Conservation (phyloP, 2,888 invertebrate species). For the Neoascia interrupta region DNA sequence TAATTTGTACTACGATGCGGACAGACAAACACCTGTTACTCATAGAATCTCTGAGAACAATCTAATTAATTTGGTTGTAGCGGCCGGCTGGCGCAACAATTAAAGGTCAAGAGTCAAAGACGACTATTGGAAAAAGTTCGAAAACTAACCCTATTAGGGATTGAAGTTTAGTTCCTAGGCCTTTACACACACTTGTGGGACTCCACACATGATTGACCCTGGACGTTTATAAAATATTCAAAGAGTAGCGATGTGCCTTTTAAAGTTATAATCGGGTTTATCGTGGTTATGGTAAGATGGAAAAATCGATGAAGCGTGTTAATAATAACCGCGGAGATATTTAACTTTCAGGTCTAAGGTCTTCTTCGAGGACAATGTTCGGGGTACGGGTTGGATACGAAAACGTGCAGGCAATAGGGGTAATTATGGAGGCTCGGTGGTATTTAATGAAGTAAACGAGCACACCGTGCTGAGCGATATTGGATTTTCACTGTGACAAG, state of each 20-base stretch:
- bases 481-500: neutral
- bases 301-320: conserved; percentile 49
- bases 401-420: conserved; percentile 1
- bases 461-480: too few species aligned
- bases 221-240: conserved; percentile 13
- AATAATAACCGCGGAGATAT: conserved; percentile 40
- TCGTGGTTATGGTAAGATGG: too few species aligned
- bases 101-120: conserved; percentile 21
- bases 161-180: conserved; percentile 2
- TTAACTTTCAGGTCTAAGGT: conserved; percentile 40
- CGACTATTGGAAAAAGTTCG: neutral
- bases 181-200: too few species aligned
- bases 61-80: conserved; percentile 13
- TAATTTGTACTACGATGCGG: neutral
- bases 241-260: conserved; percentile 16
- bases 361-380: conserved; percentile 32
- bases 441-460: too few species aligned
- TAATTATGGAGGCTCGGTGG: too few species aligned
- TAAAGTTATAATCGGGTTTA: conserved; percentile 20
- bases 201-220: too few species aligned
- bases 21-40: neutral
- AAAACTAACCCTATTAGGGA: neutral
- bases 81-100: too few species aligned
- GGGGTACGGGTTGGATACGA: neutral
- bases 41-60: neutral